Evolutionary conservation across 2,888 invertebrate genomes (phyloP).

Genomic region (Zele albiditarsus): DNA sequence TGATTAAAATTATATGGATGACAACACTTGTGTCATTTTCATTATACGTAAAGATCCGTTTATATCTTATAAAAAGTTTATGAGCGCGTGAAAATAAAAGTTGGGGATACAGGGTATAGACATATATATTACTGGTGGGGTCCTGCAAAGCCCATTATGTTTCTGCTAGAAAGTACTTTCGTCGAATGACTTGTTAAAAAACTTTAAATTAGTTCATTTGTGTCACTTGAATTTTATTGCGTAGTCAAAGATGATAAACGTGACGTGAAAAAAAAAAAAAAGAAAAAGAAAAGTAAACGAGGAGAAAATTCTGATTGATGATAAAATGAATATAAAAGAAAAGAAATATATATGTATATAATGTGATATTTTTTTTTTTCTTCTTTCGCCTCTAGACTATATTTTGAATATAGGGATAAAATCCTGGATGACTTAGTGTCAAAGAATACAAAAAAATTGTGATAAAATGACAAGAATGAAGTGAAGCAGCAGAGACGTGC

Average conservation of each 20-base stretch:
- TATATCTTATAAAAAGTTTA: not conserved
- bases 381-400: not conserved
- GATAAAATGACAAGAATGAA: not conserved
- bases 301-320: not conserved
- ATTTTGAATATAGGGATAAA: not conserved
- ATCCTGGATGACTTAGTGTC: not conserved
- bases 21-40: not conserved
- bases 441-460: not conserved
- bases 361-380: not conserved
- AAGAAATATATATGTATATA: not conserved
- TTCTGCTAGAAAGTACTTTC: not conserved
- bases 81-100: not conserved
- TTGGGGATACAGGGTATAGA: not conserved
- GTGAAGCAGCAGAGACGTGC: not conserved
- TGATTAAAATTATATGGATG: not conserved
- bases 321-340: not conserved
- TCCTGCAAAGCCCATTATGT: not conserved
- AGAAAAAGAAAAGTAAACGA: not conserved
- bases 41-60: not conserved
- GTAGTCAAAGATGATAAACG: not conserved
- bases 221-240: not conserved
- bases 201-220: constrained; percentile 6
- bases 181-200: not conserved
- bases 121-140: too few species aligned
- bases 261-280: not conserved